These are phyloP conservation scores for Ennomos quercinarius DNA, from an alignment of 2,888 invertebrate genomes.

Conservation along the genomic window DNA sequence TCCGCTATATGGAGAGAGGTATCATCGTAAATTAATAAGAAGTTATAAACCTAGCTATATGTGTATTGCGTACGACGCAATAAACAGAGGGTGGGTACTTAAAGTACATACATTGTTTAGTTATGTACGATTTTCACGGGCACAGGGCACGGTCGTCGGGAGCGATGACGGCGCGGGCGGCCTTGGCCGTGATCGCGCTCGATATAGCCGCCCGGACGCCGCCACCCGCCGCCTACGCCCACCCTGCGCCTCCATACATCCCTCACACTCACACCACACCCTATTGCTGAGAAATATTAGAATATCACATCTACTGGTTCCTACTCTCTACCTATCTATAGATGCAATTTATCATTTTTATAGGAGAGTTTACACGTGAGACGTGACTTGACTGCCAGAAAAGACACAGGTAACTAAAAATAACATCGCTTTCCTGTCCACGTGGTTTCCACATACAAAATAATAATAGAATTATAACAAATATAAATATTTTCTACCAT, in stretches of 20 bases:
- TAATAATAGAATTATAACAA: no score
- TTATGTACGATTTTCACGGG: conserved; percentile 39
- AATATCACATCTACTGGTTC: conserved; percentile 60
- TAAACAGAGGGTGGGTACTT: conserved; percentile 31
- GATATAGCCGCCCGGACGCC: conserved; percentile 73
- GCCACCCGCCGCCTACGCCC: conserved; percentile 47
- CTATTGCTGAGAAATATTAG: conserved; percentile 54
- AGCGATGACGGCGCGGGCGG: conserved; percentile 68
- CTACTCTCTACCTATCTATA: conserved; percentile 36
- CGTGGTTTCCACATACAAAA: no score
- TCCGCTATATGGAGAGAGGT: no score
- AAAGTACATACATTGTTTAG: conserved; percentile 33
- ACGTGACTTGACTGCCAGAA: not conserved
- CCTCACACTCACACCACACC: conserved; percentile 48
- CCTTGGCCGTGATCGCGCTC: conserved; percentile 85
- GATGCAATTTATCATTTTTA: conserved; percentile 7
- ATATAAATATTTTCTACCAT: no score
- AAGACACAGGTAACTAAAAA: no score
- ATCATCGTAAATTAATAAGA: conserved; percentile 5
- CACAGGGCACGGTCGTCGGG: conserved; percentile 56
- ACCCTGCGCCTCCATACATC: conserved; percentile 43
- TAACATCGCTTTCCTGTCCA: no score
- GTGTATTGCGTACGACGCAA: conserved; percentile 46
- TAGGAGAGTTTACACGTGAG: not conserved
- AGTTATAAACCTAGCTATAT: conserved; percentile 15